Conservation (phyloP, 64 coral and sea anemone species). For the Hydrozoanthus tunicans region DNA sequence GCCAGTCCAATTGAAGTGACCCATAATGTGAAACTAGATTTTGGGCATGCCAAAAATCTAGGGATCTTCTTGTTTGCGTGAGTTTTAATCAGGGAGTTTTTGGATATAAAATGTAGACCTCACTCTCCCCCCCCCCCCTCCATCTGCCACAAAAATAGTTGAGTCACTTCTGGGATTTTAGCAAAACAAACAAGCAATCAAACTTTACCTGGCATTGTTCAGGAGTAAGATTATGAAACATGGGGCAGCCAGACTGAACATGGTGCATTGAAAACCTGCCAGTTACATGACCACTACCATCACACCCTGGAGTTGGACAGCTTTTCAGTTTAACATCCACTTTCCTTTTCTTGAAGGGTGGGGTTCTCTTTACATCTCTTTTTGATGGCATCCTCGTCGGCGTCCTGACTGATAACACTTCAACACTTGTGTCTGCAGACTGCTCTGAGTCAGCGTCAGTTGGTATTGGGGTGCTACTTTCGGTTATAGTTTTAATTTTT, state of each 20-base stretch:
- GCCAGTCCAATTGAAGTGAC: too few species aligned
- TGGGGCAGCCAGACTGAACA: constrained; percentile 82
- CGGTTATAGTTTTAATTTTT: constrained; percentile 3
- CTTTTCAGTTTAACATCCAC: constrained; percentile 50
- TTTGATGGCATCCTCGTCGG: not conserved
- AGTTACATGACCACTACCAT: constrained; percentile 85
- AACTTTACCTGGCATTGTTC: constrained; percentile 69
- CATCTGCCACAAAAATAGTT: not conserved
- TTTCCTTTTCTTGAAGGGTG: constrained; percentile 41
- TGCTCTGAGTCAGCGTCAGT: constrained; percentile 62
- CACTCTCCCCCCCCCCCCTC: too few species aligned
- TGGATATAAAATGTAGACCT: too few species aligned
- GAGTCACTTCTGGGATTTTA: not conserved
- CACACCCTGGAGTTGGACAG: constrained; percentile 88
- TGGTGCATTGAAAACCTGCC: constrained; percentile 90
- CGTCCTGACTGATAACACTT: not conserved
- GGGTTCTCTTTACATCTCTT: not conserved
- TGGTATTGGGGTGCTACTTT: constrained; percentile 12
- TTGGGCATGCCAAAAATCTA: too few species aligned
- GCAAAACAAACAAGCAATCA: not conserved
- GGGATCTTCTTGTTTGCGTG: too few species aligned
- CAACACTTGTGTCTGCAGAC: constrained; percentile 4
- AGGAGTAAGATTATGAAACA: constrained; percentile 77
- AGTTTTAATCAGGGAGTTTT: too few species aligned
- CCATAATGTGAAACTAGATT: too few species aligned